Base-by-base conservation (phyloP, 2,888 invertebrate species). In the Syrphus vitripennis region DNA sequence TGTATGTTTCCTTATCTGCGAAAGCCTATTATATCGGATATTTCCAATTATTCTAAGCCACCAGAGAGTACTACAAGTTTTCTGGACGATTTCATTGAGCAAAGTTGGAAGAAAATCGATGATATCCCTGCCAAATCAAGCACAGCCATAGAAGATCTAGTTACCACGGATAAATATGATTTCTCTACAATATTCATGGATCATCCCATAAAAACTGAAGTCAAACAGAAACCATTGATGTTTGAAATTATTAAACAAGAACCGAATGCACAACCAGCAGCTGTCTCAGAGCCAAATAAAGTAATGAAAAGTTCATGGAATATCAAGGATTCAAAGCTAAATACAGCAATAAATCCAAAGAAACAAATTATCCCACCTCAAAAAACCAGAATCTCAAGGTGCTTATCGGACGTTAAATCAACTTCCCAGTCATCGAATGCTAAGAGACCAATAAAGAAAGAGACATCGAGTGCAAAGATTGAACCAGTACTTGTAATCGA, bases 1-100 rank as follows among this genome's bases (percentile, higher is more conserved):
- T 91, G 92, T 29, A 79, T 92, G 31, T 92, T 90, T 90, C 92
- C 91, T 0, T 90, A 90, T 72, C 6, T 67, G 0, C 57, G 29
- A 6, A 50, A 50, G 14, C 0, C 69, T 0, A 3, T n/a, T 0
- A 4, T 19, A 0, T 6, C 5, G 16, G 7, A 26, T 3, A 19
- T 67, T 10, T n/a, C 21, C 10, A 61, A 83, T n/a, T n/a, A n/a
- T 14, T 21, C 24, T 1, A 84, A 81, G 16, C 14, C 34, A 31
- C 7, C 14, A 1, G 50, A 84, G 6, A 37, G n/a, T n/a, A 21
- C 10, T n/a, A 26, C 53, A n/a, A 21, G 72, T 2, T 57, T 26
- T 55, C 48, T 84, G 16, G 84, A 84, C 7, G 80, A 84, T 9
- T 72, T 84, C 48, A 34, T 84, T 7, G 45, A 71, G 12, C 65